phyloP scores from a whole-genome alignment of 2,797 vertebrate species.

The Bryconaethiops microstoma region DNA sequence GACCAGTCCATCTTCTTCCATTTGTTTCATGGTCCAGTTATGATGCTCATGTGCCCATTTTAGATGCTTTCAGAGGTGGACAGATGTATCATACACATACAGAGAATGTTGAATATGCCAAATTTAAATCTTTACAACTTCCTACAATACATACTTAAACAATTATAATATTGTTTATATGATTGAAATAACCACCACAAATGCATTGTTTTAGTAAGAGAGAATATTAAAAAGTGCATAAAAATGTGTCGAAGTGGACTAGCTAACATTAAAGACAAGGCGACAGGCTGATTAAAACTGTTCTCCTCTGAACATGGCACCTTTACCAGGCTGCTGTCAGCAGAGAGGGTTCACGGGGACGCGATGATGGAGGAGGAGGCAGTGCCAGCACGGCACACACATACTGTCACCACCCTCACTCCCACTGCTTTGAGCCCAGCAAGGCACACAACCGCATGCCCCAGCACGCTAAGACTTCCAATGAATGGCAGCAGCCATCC shows the following conservation, averaged over 20 bases:
- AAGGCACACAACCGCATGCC: constrained; percentile 17
- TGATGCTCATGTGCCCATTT: too few relatives aligned
- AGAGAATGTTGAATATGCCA: too few relatives aligned
- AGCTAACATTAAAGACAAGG: background rate
- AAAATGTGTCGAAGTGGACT: background rate
- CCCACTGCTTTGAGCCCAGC: constrained; percentile 17
- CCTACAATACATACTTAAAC: background rate
- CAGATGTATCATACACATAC: too few relatives aligned
- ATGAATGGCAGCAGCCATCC: constrained; percentile 24
- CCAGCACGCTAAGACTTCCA: constrained; percentile 4
- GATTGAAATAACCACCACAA: constrained; percentile 31
- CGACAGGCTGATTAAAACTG: constrained; percentile 10
- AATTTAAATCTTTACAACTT: constrained; percentile 6
- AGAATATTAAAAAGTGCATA: background rate
- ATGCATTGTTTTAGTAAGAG: constrained; percentile 14
- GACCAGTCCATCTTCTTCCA: too few relatives aligned
- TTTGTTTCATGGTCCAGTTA: too few relatives aligned
- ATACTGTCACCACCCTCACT: background rate
- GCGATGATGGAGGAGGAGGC: constrained; percentile 50
- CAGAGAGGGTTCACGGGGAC: constrained; percentile 39
- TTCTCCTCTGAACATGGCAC: constrained; percentile 25
- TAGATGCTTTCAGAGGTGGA: too few relatives aligned
- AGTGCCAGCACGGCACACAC: constrained; percentile 1
- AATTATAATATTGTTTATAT: too few relatives aligned
- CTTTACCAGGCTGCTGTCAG: constrained; percentile 30